Evolutionary conservation across 2,113 vertebrate genomes (phyloP), one percentile per base, ranked within the genome.

Genomic region (Zonotrichia leucophrys): DNA sequence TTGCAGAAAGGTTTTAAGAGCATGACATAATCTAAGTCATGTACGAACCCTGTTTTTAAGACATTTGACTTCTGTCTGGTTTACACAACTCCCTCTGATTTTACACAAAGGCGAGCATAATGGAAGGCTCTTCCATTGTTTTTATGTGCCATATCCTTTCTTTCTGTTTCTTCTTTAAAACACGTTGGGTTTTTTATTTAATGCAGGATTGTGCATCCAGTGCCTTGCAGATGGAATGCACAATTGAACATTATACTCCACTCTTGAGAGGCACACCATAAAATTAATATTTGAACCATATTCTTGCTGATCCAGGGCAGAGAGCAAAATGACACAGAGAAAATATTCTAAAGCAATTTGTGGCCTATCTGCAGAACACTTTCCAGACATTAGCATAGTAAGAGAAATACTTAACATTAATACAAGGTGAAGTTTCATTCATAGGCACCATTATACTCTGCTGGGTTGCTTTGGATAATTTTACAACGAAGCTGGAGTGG

Each of bases 261-360:
- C 91, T 94, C 87, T 73, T 89, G 92, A 97, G 82, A 96, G 83
- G 94, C 62, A 87, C 86, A 87, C 72, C 86, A 94, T 97, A 96
- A 94, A 95, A 96, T 93, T 96, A 96, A 89, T 96, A 96, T 97
- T 86, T 94, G 62, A 97, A 96, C 70, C 86, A 96, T 93, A 97
- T 95, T 94, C 90, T 89, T 92, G 44, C 73, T 87, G 81, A 92
- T 91, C 69, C 64, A 89, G 63, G 41, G 44, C 83, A 97, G 77
- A 90, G 44, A 95, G 56, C 41, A 95, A 95, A 95, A 90, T 76
- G 91, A 84, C 73, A 83, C 49, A 70, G 86, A 95, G 56, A 87
- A 93, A 91, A 94, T 91, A 92, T 58, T 96, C 73, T 83, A 82
- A 95, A 94, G 78, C 70, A 91, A 89, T 94, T 93, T 91, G 86